phyloP scores from a whole-genome alignment of 2,113 vertebrate genomes.

The Peucedramus taeniatus region DNA sequence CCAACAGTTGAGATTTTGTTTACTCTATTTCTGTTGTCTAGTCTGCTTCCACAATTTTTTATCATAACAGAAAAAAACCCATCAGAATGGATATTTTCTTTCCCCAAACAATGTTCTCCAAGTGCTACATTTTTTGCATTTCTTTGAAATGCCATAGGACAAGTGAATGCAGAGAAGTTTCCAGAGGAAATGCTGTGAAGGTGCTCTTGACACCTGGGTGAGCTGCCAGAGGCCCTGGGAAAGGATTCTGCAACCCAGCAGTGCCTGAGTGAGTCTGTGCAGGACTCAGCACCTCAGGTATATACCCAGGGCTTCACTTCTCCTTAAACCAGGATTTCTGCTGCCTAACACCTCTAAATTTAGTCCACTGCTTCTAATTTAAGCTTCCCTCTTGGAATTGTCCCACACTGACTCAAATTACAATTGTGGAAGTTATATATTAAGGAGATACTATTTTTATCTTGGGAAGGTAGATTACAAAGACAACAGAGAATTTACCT shows the following conservation, averaged over 20 bases:
- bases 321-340: not conserved
- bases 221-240: not conserved
- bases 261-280: not conserved
- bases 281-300: not conserved
- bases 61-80: not conserved
- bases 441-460: not conserved
- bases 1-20: not conserved
- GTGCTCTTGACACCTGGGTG: not conserved
- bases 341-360: not conserved
- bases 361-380: not conserved
- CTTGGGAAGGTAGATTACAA: not conserved
- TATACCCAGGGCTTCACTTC: not conserved
- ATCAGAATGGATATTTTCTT: not conserved
- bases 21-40: not conserved
- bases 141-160: conserved; percentile 10
- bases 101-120: not conserved
- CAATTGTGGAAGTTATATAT: not conserved
- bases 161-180: not conserved
- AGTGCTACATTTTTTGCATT: not conserved
- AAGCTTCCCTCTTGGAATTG: not conserved
- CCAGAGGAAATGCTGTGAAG: not conserved
- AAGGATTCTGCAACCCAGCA: not conserved
- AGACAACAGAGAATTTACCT: not conserved
- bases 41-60: conserved; percentile 22
- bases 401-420: not conserved